Evolutionary conservation across 2,797 vertebrate genomes (phyloP).

Genomic region (Cyclopterus lumpus): DNA sequence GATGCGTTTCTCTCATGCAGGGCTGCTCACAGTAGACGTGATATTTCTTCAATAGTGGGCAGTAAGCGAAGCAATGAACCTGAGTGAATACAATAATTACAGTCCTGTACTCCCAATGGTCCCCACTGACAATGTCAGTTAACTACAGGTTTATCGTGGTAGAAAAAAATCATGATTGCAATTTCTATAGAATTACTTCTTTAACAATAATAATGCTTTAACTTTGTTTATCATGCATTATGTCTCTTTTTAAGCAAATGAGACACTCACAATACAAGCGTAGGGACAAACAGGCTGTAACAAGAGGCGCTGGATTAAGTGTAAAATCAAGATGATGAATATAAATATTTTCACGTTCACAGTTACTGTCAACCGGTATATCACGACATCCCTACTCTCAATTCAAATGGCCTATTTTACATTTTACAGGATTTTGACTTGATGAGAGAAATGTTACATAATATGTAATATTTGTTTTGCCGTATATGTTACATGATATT

Average conservation of each 20-base stretch:
- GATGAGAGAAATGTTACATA: neutral
- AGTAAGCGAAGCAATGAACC: neutral
- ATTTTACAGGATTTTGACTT: neutral
- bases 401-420: neutral
- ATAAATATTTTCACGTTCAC: neutral
- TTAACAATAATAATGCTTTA: neutral
- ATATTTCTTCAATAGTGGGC: neutral
- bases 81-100: neutral
- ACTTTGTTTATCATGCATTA: neutral
- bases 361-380: neutral
- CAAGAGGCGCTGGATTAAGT: neutral
- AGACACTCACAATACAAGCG: neutral
- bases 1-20: neutral
- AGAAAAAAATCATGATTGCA: neutral
- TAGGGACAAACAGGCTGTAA: neutral
- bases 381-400: too few relatives aligned
- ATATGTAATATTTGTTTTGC: neutral
- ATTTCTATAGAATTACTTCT: too few relatives aligned
- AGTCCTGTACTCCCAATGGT: neutral
- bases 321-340: neutral
- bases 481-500: neutral
- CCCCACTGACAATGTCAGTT: neutral
- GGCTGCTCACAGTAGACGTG: neutral
- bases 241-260: neutral
- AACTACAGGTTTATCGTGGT: neutral